Evolutionary conservation across 23 tunicate species (phyloP), one percentile per base, ranked within the genome.

Genomic region (Diplosoma virens): DNA sequence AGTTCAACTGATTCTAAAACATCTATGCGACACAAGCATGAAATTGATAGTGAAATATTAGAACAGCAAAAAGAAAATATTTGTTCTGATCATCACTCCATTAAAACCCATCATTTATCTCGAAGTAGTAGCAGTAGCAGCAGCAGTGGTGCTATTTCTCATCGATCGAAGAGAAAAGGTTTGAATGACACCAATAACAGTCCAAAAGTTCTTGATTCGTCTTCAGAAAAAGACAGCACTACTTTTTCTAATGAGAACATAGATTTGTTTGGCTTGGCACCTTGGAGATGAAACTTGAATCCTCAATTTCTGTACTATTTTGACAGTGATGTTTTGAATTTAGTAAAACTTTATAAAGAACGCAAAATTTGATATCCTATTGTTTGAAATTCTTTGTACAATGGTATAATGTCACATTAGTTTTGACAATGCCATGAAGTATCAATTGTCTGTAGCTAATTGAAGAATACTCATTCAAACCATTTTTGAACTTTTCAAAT

Each of bases 61-160:
- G 30, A 61, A 27, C 35, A 60, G 41, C 60, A 65, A 45, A 78
- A 78, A 65, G 73, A 65, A 23, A 78, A 78, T 16, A 36, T 58
- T 7, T 33, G 34, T 34, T 77, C 56, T 17, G 36, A 33, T 4
- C 1, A 9, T 23, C 52, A 22, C n/a, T 3, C 56, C 24, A 25
- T 1, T 30, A 9, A 50, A 24, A 32, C 56, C 20, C 46, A 37
- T 6, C 46, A 28, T 11, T 6, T 48, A 1, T 89, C 96, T 11
- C 66, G 88, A 41, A 89, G 96, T 59, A 89, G 96, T 54, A 89
- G 96, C 60, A 78, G 79, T 68, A 89, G 96, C 68, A 89, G 95
- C 46, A 59, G 88, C 28, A 81, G 96, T 23, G 82, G 90, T 26
- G 88, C 84, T 3, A 24, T 60, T 14, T n/a, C 82, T 75, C 58